Conservation (phyloP, 2,113 vertebrate species). For the Cyprinodon tularosa region DNA sequence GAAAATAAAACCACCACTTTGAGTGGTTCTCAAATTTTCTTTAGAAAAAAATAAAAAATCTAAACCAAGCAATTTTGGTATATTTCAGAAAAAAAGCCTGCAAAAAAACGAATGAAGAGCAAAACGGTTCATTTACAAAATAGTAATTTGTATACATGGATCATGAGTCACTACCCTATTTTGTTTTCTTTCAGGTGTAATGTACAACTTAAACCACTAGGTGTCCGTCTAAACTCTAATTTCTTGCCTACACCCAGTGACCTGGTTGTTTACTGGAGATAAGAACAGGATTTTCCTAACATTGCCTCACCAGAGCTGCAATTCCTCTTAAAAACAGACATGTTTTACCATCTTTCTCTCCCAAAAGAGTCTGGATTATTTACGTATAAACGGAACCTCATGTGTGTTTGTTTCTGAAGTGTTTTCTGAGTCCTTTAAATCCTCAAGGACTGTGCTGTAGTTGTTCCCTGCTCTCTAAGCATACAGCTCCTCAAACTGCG, state of each 20-base stretch:
- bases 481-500: constrained; percentile 23
- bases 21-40: too few species aligned
- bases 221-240: constrained; percentile 18
- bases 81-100: too few species aligned
- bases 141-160: not conserved
- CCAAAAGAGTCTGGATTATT: not conserved
- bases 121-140: not conserved
- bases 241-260: not conserved
- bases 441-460: constrained; percentile 3
- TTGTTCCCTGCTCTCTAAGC: constrained; percentile 25
- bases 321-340: not conserved
- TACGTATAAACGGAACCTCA: not conserved
- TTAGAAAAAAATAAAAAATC: too few species aligned
- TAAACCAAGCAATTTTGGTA: too few species aligned
- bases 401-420: not conserved
- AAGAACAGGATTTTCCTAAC: not conserved
- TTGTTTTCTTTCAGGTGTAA: not conserved
- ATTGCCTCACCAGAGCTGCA: not conserved
- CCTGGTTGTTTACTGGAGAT: not conserved
- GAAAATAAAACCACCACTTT: too few species aligned
- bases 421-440: constrained; percentile 1
- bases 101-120: too few species aligned
- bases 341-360: not conserved
- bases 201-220: constrained; percentile 5
- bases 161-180: not conserved